These are phyloP conservation scores for Apodemia mormo DNA, from an alignment of 2,888 invertebrate species.

Conservation along the genomic window DNA sequence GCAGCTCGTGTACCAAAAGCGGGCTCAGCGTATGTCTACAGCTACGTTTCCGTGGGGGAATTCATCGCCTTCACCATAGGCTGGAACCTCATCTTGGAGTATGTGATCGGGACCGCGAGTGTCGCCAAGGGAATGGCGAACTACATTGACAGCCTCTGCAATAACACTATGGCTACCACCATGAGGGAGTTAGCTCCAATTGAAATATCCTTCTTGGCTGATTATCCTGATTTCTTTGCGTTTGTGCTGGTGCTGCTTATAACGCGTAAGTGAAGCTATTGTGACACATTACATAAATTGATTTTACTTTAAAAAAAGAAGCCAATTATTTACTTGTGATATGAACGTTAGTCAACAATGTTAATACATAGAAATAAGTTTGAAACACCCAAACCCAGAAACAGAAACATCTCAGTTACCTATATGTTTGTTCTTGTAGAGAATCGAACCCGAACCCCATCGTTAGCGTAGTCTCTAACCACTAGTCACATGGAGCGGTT, in stretches of 20 bases:
- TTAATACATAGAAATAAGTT: no score
- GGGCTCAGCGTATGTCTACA: conserved; percentile 96
- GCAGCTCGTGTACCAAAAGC: conserved; percentile 93
- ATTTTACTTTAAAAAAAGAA: no score
- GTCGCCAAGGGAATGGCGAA: conserved; percentile 90
- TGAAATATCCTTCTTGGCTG: conserved; percentile 83
- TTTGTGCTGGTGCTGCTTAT: conserved; percentile 86
- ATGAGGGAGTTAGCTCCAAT: conserved; percentile 86
- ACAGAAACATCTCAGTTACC: no score
- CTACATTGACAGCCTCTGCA: conserved; percentile 87
- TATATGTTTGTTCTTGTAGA: no score
- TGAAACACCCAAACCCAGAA: no score
- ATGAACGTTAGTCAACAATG: no score
- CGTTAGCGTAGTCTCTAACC: no score
- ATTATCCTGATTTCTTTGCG: conserved; percentile 90
- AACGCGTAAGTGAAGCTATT: conserved; percentile 77
- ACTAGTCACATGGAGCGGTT: no score
- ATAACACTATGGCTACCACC: conserved; percentile 84
- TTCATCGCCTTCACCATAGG: conserved; percentile 95
- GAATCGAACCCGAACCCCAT: no score
- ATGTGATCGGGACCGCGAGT: conserved; percentile 91
- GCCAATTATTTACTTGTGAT: no score
- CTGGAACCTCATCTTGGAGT: conserved; percentile 96
- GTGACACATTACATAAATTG: no score
- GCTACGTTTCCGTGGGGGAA: conserved; percentile 95